These are phyloP conservation scores for Nowickia ferox DNA, from an alignment of 2,888 invertebrate species.

Conservation along the genomic window DNA sequence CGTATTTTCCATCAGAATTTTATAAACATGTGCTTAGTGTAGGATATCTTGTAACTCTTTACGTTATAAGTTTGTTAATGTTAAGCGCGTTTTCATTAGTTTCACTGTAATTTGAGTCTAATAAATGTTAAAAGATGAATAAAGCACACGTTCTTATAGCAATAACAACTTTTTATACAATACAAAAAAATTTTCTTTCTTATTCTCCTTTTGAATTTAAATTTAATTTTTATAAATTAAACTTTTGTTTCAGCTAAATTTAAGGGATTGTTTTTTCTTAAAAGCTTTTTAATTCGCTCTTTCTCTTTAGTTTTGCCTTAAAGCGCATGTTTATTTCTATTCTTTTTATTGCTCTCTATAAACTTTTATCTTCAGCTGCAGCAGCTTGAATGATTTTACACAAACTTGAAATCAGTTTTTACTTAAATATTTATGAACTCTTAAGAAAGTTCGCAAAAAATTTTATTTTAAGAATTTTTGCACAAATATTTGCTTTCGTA, in stretches of 20 bases:
- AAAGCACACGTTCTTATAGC: too few relatives aligned
- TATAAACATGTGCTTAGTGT: too few relatives aligned
- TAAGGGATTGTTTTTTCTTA: conserved; percentile 23
- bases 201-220: too few relatives aligned
- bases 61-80: too few relatives aligned
- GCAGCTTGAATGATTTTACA: conserved; percentile 53
- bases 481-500: conserved; percentile 49
- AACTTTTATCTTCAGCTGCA: conserved; percentile 6
- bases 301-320: neutral
- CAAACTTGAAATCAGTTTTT: conserved; percentile 52
- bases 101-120: too few relatives aligned
- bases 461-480: conserved; percentile 17
- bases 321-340: conserved; percentile 44
- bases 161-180: too few relatives aligned
- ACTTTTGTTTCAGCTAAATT: neutral
- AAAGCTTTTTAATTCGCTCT: conserved; percentile 41
- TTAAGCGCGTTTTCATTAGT: too few relatives aligned
- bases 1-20: too few relatives aligned
- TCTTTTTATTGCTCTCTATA: conserved; percentile 1
- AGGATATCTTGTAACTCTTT: too few relatives aligned
- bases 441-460: too few relatives aligned
- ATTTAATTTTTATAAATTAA: neutral
- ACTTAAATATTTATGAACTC: conserved; percentile 25
- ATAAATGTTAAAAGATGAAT: too few relatives aligned
- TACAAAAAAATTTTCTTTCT: too few relatives aligned